Conservation (phyloP, 2,113 vertebrate genomes). For the Megalops atlanticus region DNA sequence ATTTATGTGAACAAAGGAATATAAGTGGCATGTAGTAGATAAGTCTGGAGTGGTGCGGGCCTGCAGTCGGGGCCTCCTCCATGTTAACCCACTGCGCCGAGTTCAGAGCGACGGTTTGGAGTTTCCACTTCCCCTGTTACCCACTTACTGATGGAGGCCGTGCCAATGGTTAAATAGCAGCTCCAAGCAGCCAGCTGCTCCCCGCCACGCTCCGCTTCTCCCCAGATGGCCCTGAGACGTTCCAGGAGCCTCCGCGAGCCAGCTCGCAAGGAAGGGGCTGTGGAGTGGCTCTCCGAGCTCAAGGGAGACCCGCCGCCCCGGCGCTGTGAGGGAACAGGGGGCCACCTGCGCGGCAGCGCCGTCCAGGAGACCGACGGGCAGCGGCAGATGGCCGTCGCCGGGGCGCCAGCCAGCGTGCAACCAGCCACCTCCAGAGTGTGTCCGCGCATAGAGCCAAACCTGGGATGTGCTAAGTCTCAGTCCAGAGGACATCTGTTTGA, state of each 20-base stretch:
- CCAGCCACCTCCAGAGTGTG: conserved; percentile 33
- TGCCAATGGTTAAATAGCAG: conserved; percentile 76
- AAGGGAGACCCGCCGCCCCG: conserved; percentile 51
- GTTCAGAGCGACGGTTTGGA: background rate
- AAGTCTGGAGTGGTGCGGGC: too few relatives aligned
- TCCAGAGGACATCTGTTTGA: conserved; percentile 26
- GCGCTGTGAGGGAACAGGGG: conserved; percentile 57
- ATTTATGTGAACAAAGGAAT: background rate
- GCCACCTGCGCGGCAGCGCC: conserved; percentile 47
- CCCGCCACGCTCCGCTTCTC: conserved; percentile 74
- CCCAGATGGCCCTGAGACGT: conserved; percentile 76
- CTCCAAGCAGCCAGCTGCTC: conserved; percentile 76
- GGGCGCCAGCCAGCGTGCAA: conserved; percentile 55
- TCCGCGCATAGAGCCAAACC: conserved; percentile 41
- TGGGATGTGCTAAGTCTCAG: conserved; percentile 2
- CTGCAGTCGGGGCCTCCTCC: background rate
- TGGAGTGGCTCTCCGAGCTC: conserved; percentile 70
- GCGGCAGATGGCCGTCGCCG: conserved; percentile 68
- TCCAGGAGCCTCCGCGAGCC: conserved; percentile 70
- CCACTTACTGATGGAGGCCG: conserved; percentile 62
- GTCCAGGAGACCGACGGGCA: conserved; percentile 64
- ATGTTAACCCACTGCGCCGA: background rate
- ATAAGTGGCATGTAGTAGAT: background rate
- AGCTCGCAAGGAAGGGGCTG: conserved; percentile 68
- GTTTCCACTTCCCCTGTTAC: background rate